A percentile compares a stretch with the other conserved stretches of the same genome.
Conservation (phyloP, 2,113 vertebrate genomes). For the Opisthocomus hoazin region DNA sequence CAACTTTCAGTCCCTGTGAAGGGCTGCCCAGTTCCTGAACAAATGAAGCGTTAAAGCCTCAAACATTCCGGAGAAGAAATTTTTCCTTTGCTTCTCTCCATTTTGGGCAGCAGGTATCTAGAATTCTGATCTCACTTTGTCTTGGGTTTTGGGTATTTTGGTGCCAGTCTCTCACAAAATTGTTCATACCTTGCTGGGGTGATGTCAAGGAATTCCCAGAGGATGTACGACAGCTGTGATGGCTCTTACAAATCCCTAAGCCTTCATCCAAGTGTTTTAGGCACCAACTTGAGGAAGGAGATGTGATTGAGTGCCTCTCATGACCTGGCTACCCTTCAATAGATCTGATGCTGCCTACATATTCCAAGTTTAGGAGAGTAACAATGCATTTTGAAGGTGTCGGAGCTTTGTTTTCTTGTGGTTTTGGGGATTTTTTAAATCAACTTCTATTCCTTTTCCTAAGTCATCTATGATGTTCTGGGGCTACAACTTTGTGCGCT, state of each 20-base stretch:
- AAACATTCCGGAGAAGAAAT: background rate
- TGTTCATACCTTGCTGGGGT: background rate
- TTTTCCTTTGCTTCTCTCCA: background rate
- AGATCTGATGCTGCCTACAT: background rate
- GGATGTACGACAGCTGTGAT: background rate
- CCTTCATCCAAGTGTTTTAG: background rate
- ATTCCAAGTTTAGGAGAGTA: background rate
- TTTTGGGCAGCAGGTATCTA: background rate
- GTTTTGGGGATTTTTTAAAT: fast-evolving
- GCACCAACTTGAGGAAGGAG: background rate
- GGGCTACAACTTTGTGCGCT: too few relatives aligned
- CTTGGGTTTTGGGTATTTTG: background rate
- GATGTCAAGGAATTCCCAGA: background rate
- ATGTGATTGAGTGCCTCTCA: background rate
- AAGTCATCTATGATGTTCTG: background rate
- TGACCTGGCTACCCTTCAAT: background rate
- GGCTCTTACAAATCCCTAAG: background rate
- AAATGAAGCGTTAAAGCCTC: background rate
- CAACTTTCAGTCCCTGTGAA: background rate
- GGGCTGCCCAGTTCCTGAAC: background rate
- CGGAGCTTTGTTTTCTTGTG: background rate
- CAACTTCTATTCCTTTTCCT: background rate
- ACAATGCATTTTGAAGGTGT: background rate
- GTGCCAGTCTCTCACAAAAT: background rate
- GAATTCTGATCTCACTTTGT: background rate